Conservation (phyloP, 2,888 invertebrate species). For the Brenthis hecate region DNA sequence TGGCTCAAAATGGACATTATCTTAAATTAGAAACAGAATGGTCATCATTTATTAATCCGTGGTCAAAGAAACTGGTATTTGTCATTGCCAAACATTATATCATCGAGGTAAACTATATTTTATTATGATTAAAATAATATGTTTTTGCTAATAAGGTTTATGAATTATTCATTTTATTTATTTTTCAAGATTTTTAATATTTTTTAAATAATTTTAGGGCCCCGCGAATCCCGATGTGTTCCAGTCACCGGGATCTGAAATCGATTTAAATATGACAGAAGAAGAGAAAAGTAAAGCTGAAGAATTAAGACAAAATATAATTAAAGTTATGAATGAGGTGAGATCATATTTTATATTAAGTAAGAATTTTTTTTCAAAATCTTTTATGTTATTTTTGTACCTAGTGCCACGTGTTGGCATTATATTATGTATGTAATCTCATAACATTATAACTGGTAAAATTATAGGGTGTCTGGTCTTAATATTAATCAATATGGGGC, state of each 20-base stretch:
- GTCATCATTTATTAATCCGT: slow-evolving; percentile 96
- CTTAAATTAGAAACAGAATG: slow-evolving; percentile 95
- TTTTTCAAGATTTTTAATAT: neutral
- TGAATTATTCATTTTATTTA: slow-evolving; percentile 2
- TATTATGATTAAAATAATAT: neutral
- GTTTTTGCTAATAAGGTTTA: neutral
- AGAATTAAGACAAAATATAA: slow-evolving; percentile 85
- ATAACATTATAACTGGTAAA: too few species aligned
- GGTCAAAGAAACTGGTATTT: slow-evolving; percentile 94
- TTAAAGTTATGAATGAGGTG: slow-evolving; percentile 86
- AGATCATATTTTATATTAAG: slow-evolving; percentile 34
- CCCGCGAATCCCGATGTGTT: slow-evolving; percentile 90
- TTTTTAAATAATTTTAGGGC: slow-evolving; percentile 77
- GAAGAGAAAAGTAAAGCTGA: slow-evolving; percentile 84
- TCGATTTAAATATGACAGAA: slow-evolving; percentile 74
- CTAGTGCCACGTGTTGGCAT: too few species aligned
- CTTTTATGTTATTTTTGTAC: too few species aligned
- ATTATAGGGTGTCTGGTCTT: too few species aligned
- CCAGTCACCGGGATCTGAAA: slow-evolving; percentile 61
- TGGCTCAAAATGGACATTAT: slow-evolving; percentile 92
- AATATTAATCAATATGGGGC: too few species aligned
- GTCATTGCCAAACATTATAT: slow-evolving; percentile 93
- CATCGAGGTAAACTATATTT: slow-evolving; percentile 81
- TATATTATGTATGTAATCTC: too few species aligned
- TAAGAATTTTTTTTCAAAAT: neutral